Evolutionary conservation across 2,888 invertebrate genomes (phyloP).

Genomic region (Spodoptera littoralis): DNA sequence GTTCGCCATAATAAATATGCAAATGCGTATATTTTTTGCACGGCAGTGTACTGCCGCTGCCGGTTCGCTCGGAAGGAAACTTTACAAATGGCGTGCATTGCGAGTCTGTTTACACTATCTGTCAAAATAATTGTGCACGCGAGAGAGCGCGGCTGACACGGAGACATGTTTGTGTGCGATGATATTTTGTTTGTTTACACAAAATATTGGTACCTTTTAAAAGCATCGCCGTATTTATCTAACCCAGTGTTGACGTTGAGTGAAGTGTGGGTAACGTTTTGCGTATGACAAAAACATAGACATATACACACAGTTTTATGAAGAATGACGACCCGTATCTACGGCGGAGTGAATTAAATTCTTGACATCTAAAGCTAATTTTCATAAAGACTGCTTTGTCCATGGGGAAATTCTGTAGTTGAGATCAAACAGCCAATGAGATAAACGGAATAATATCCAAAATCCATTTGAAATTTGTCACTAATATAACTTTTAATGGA

Average conservation of each 20-base stretch:
- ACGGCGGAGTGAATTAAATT: constrained; percentile 1
- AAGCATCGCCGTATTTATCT: background rate
- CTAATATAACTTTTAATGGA: constrained; percentile 71
- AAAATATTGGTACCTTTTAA: constrained; percentile 13
- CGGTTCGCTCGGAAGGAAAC: constrained; percentile 43
- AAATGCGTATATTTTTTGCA: constrained; percentile 46
- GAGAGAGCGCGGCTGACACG: constrained; percentile 19
- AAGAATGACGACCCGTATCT: background rate
- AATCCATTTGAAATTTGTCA: constrained; percentile 67
- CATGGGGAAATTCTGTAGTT: constrained; percentile 35
- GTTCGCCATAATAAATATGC: constrained; percentile 50
- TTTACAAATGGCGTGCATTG: constrained; percentile 42
- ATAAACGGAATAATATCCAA: constrained; percentile 54
- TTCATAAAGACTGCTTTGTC: constrained; percentile 20
- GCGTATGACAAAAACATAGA: background rate
- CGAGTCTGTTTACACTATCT: constrained; percentile 51
- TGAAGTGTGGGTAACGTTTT: background rate
- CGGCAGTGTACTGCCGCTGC: constrained; percentile 24
- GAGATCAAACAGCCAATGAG: constrained; percentile 26
- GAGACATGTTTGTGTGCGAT: constrained; percentile 16
- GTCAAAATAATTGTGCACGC: constrained; percentile 52
- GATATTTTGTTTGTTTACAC: constrained; percentile 13
- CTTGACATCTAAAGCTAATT: constrained; percentile 1
- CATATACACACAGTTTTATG: background rate
- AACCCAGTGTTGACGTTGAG: background rate